phyloP scores from a whole-genome alignment of 2,113 vertebrate genomes.

The Nipponia nippon region DNA sequence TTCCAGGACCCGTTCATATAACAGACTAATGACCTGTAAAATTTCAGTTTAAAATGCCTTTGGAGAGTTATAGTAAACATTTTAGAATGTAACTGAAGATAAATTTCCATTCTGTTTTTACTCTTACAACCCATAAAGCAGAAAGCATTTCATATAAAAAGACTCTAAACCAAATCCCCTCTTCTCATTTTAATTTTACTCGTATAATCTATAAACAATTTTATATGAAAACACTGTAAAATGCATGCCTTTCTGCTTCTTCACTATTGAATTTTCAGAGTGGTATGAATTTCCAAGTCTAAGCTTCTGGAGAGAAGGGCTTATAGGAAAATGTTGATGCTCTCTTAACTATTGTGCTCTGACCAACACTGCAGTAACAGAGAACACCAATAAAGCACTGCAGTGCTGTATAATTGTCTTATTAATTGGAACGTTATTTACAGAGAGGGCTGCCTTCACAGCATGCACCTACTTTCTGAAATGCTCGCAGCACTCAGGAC shows the following conservation, averaged over 20 bases:
- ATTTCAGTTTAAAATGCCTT: constrained; percentile 1
- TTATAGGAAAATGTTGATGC: neutral
- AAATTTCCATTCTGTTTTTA: constrained; percentile 4
- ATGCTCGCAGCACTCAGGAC: constrained; percentile 27
- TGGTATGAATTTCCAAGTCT: neutral
- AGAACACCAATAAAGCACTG: constrained; percentile 39
- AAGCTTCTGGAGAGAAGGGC: neutral
- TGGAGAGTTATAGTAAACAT: neutral
- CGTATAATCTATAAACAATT: neutral
- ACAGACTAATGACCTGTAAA: constrained; percentile 13
- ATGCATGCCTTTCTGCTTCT: neutral
- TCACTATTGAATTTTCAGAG: neutral
- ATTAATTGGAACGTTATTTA: constrained; percentile 67
- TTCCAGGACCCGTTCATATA: neutral
- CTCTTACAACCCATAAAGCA: neutral
- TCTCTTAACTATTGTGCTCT: neutral
- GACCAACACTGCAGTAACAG: constrained; percentile 6
- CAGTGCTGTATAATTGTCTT: constrained; percentile 51
- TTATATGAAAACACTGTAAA: neutral
- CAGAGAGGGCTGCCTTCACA: constrained; percentile 48
- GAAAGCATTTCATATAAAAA: constrained; percentile 8
- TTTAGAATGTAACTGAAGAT: neutral
- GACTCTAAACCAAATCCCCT: neutral
- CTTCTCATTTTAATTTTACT: constrained; percentile 10
- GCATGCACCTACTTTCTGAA: constrained; percentile 62